Percentiles rank a stretch among this genome's conserved stretches.
Conservation (phyloP, 2,113 vertebrate species). For the Gadus macrocephalus region DNA sequence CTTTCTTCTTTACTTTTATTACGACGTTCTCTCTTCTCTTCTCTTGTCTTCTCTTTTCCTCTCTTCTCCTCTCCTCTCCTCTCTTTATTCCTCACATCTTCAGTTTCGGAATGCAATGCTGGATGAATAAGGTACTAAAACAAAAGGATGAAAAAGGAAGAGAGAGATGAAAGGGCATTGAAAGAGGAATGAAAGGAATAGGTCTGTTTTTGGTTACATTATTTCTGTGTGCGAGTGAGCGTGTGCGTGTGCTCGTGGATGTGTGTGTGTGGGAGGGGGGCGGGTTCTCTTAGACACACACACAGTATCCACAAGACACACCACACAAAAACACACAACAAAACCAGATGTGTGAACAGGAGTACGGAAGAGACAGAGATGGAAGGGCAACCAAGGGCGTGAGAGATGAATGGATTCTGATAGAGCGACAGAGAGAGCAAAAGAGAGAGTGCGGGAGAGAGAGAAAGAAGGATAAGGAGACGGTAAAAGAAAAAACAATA, state of each 20-base stretch:
- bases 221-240: neutral
- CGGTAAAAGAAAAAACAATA: neutral
- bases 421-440: too few relatives aligned
- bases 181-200: too few relatives aligned
- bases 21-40: neutral
- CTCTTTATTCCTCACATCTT: neutral
- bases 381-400: too few relatives aligned
- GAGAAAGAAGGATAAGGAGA: neutral
- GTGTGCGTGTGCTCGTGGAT: constrained; percentile 2
- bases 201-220: constrained; percentile 29
- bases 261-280: constrained; percentile 3
- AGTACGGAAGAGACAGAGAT: neutral
- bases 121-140: neutral
- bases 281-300: neutral
- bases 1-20: neutral
- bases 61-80: neutral
- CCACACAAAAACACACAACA: neutral
- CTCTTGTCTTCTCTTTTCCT: neutral
- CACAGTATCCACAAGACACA: neutral
- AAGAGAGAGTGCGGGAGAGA: neutral
- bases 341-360: neutral
- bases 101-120: too few relatives aligned
- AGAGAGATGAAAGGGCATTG: constrained; percentile 6
- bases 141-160: constrained; percentile 22
- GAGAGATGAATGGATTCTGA: too few relatives aligned